Conservation (phyloP, 2,113 vertebrate genomes). For the Macquaria ambigua region DNA sequence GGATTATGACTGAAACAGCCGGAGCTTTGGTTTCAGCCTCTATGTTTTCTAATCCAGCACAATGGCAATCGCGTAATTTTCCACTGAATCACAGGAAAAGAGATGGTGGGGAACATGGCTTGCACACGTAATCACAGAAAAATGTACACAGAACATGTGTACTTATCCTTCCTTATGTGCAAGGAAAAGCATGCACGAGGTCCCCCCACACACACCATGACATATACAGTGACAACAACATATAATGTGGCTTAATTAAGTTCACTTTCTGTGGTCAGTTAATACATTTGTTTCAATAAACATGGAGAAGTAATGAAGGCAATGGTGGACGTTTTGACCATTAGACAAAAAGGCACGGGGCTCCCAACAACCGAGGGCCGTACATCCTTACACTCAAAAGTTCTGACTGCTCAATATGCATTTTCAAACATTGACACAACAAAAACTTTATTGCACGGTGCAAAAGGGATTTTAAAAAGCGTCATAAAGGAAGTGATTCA, state of each 20-base stretch:
- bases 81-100: conserved; percentile 60
- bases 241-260: background rate
- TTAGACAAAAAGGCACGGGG: background rate
- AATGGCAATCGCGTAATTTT: conserved; percentile 73
- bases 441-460: background rate
- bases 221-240: background rate
- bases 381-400: background rate
- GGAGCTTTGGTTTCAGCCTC: conserved; percentile 73
- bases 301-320: background rate
- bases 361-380: background rate
- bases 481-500: background rate
- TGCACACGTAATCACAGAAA: conserved; percentile 43
- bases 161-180: background rate
- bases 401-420: background rate
- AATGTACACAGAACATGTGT: conserved; percentile 4
- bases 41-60: conserved; percentile 63
- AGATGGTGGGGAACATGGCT: conserved; percentile 5
- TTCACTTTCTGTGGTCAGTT: background rate
- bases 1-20: conserved; percentile 77
- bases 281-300: conserved; percentile 6
- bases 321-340: background rate
- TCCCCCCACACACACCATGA: background rate
- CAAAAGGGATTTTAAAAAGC: background rate
- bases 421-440: background rate
- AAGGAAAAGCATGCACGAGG: background rate